phyloP scores from a whole-genome alignment of 2,797 vertebrate genomes.

The Etheostoma perlongum region DNA sequence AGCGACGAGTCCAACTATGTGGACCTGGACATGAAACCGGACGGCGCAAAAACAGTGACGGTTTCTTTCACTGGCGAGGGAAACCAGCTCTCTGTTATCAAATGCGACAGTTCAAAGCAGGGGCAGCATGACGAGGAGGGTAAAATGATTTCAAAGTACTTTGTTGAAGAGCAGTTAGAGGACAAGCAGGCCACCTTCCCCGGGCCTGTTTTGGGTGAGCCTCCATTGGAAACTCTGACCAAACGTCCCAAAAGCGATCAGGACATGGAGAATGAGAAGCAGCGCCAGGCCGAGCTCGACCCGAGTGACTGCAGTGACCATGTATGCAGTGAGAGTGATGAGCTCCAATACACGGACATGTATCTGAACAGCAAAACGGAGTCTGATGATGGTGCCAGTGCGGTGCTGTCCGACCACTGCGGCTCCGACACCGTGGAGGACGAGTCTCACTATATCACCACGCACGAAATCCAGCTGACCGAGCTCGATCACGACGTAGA shows the following conservation, averaged over 20 bases:
- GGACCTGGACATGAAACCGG: constrained; percentile 81
- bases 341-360: constrained; percentile 86
- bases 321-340: constrained; percentile 86
- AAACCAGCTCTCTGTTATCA: constrained; percentile 77
- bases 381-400: constrained; percentile 74
- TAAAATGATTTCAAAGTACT: constrained; percentile 40
- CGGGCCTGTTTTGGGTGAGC: constrained; percentile 47
- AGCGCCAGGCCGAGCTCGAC: constrained; percentile 64
- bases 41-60: constrained; percentile 75
- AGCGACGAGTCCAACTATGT: constrained; percentile 85
- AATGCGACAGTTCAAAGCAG: constrained; percentile 64
- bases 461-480: constrained; percentile 96
- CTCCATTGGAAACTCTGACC: constrained; percentile 52
- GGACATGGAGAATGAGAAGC: constrained; percentile 65
- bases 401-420: constrained; percentile 75
- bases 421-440: constrained; percentile 77
- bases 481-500: constrained; percentile 95
- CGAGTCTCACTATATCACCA: constrained; percentile 96
- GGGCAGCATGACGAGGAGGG: constrained; percentile 44
- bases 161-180: constrained; percentile 36
- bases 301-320: constrained; percentile 72
- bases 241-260: constrained; percentile 52
- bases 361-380: constrained; percentile 82
- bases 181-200: constrained; percentile 32
- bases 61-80: constrained; percentile 82